Percentiles rank a stretch among this genome's conserved stretches.
phyloP scores from a whole-genome alignment of 1,140 invertebrate genomes.

The Ganaspis sp. region DNA sequence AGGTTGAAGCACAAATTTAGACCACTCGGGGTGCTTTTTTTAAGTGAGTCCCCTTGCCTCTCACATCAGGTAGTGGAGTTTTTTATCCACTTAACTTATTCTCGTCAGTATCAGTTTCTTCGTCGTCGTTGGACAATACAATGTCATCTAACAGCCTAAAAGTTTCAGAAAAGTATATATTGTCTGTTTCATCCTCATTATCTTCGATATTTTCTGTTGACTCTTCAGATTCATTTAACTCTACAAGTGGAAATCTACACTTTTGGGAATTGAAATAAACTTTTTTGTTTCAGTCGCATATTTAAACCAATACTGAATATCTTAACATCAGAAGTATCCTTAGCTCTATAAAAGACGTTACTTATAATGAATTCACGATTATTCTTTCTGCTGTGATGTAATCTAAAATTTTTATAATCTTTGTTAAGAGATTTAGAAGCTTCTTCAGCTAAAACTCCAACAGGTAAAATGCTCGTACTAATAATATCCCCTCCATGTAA shows the following conservation, averaged over 20 bases:
- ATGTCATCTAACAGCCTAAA: not conserved
- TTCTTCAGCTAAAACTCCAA: not conserved
- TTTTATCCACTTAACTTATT: too few species aligned
- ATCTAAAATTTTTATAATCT: slow-evolving; percentile 2
- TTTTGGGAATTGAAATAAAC: not conserved
- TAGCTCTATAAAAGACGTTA: not conserved
- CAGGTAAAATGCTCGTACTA: not conserved
- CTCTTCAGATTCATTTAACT: not conserved
- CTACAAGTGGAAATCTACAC: not conserved
- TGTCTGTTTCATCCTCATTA: not conserved
- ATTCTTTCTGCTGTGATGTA: not conserved
- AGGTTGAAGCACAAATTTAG: too few species aligned
- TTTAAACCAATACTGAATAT: not conserved
- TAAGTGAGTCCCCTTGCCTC: too few species aligned
- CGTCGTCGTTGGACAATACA: slow-evolving; percentile 7
- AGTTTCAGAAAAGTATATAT: not conserved
- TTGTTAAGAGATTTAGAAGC: not conserved
- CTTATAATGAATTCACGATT: not conserved
- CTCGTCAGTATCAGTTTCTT: not conserved
- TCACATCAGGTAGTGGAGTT: too few species aligned
- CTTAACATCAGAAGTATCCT: slow-evolving; percentile 3
- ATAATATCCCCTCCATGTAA: not conserved
- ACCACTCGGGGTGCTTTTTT: too few species aligned
- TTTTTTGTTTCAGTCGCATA: slow-evolving; percentile 7
- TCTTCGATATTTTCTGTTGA: not conserved